A percentile compares a stretch with the other conserved stretches of the same genome.
phyloP scores from a whole-genome alignment of 2,888 invertebrate species.

The Apamea epomidion region DNA sequence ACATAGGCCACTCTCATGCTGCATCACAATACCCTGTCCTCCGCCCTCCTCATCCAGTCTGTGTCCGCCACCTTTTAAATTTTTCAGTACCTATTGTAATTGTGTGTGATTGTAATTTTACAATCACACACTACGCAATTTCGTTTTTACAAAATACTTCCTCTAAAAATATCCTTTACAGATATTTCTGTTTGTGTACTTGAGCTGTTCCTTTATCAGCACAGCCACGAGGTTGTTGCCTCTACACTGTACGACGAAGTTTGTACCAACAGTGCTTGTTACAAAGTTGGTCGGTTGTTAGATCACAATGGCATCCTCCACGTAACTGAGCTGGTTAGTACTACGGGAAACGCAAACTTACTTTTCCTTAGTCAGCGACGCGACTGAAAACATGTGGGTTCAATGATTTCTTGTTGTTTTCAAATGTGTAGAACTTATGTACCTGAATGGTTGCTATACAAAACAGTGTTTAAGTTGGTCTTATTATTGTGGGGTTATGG shows the following conservation, averaged over 20 bases:
- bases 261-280: constrained; percentile 48
- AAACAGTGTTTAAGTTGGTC: constrained; percentile 18
- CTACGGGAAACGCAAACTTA: constrained; percentile 43
- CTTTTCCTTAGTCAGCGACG: constrained; percentile 21
- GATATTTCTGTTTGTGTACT: constrained; percentile 36
- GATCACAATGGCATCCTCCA: constrained; percentile 57
- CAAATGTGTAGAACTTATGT: constrained; percentile 7
- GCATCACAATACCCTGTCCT: not conserved
- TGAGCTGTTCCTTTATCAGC: constrained; percentile 40
- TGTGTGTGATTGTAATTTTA: no score
- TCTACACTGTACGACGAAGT: constrained; percentile 40
- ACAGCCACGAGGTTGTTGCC: constrained; percentile 41
- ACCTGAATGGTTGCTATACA: not conserved
- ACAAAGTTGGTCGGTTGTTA: constrained; percentile 48
- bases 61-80: not conserved
- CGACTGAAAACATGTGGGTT: constrained; percentile 45
- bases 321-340: constrained; percentile 47
- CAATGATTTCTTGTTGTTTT: constrained; percentile 49
- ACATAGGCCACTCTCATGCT: not conserved
- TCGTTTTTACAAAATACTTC: not conserved
- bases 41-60: not conserved
- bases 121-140: not conserved
- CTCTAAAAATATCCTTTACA: constrained; percentile 11
- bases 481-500: not conserved
- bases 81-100: not conserved